These are phyloP conservation scores for Sialis fuliginosa DNA, from an alignment of 2,888 invertebrate species.

Conservation along the genomic window DNA sequence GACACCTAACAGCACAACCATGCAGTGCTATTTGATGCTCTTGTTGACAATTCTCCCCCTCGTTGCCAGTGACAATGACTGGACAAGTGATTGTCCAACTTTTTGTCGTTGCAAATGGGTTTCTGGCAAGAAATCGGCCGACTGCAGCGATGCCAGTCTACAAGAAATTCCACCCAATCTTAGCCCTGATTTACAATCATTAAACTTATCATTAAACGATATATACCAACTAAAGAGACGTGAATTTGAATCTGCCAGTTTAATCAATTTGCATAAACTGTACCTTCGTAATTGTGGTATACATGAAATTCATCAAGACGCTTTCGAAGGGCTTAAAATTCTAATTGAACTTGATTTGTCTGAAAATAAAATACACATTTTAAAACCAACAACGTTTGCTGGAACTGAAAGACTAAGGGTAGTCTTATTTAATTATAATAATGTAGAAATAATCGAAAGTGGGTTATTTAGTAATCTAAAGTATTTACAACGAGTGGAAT, in stretches of 20 bases:
- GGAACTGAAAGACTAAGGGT: conserved; percentile 53
- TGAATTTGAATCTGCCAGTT: conserved; percentile 47
- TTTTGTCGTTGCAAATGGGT: conserved; percentile 74
- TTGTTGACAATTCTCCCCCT: conserved; percentile 16
- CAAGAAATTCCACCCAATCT: conserved; percentile 52
- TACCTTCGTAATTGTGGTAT: conserved; percentile 58
- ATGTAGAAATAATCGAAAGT: conserved; percentile 51
- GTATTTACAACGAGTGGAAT: conserved; percentile 55
- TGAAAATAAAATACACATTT: conserved; percentile 44
- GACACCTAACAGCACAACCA: background rate
- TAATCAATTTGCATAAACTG: conserved; percentile 69
- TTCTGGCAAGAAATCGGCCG: conserved; percentile 67
- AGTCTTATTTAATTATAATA: conserved; percentile 57
- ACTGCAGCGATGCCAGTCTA: conserved; percentile 51
- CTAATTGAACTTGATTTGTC: conserved; percentile 72
- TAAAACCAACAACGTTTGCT: conserved; percentile 52
- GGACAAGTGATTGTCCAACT: conserved; percentile 41
- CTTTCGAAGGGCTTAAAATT: conserved; percentile 57
- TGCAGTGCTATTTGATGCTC: conserved; percentile 9
- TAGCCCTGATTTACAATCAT: conserved; percentile 50
- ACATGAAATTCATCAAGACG: conserved; percentile 50
- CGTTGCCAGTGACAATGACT: conserved; percentile 25
- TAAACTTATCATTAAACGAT: conserved; percentile 55
- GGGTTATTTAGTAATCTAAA: conserved; percentile 58
- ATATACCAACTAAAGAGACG: conserved; percentile 45